Percentiles rank a stretch among this genome's conserved stretches.
These are phyloP conservation scores for Falcunculus frontatus DNA, from an alignment of 2,113 vertebrate species.

Conservation along the genomic window DNA sequence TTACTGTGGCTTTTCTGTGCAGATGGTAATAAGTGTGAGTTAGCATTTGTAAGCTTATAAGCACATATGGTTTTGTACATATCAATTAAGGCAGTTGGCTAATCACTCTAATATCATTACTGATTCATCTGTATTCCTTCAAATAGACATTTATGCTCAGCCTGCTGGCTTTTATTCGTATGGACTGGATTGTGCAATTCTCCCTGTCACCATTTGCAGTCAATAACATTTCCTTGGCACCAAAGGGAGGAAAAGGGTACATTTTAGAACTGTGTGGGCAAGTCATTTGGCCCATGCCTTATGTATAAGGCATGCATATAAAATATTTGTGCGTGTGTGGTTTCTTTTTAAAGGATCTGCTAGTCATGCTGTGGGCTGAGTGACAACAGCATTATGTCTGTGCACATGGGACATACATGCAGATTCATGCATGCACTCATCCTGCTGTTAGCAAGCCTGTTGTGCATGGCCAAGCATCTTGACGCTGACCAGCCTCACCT, in stretches of 20 bases:
- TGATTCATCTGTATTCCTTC: conserved; percentile 59
- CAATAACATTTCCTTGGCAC: conserved; percentile 53
- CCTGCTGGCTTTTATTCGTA: background rate
- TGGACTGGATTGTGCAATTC: conserved; percentile 26
- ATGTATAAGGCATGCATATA: conserved; percentile 44
- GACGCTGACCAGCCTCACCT: background rate
- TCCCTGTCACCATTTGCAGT: conserved; percentile 9
- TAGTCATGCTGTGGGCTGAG: conserved; percentile 35
- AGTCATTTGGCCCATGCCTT: conserved; percentile 47
- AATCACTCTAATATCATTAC: conserved; percentile 57
- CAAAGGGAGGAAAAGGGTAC: conserved; percentile 36
- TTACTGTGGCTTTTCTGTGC: conserved; percentile 35
- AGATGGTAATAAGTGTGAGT: conserved; percentile 50
- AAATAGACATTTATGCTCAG: conserved; percentile 52
- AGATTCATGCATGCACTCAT: background rate
- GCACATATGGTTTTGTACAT: conserved; percentile 62
- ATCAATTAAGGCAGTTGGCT: conserved; percentile 59
- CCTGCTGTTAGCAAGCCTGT: background rate
- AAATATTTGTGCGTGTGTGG: conserved; percentile 51
- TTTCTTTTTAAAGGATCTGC: conserved; percentile 56
- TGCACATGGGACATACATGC: conserved; percentile 22
- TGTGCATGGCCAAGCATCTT: background rate
- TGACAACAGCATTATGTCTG: conserved; percentile 9
- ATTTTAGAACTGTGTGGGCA: conserved; percentile 58
- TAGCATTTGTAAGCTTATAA: conserved; percentile 63